phyloP scores from a whole-genome alignment of 2,888 invertebrate species.

The Campoplex capitator region DNA sequence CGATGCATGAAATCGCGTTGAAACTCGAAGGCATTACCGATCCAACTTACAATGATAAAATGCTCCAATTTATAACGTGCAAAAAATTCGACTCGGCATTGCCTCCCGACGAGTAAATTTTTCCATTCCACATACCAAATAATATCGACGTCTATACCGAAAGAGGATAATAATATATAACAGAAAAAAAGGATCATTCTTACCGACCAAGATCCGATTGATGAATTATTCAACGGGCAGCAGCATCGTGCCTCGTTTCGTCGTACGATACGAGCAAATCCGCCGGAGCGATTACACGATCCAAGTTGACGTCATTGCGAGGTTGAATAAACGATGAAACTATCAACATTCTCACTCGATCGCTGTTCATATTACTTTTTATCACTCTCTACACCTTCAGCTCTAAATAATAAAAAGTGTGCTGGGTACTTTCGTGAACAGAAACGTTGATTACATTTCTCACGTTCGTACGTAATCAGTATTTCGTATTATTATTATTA shows the following conservation, averaged over 20 bases:
- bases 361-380: constrained; percentile 26
- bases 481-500: background rate
- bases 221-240: constrained; percentile 11
- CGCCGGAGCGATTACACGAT: constrained; percentile 5
- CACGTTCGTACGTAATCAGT: background rate
- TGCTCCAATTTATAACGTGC: constrained; percentile 74
- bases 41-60: constrained; percentile 78
- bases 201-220: background rate
- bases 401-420: constrained; percentile 43
- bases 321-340: constrained; percentile 44
- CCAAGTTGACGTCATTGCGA: constrained; percentile 10
- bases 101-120: background rate
- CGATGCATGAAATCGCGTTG: constrained; percentile 68
- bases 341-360: background rate
- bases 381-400: constrained; percentile 26
- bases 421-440: background rate
- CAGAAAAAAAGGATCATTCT: background rate
- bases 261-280: constrained; percentile 3
- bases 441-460: no score
- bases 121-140: background rate
- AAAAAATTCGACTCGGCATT: constrained; percentile 62
- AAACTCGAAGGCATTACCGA: constrained; percentile 75
- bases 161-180: background rate
- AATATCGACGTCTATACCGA: background rate
- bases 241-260: background rate